Evolutionary conservation across 2,888 invertebrate species (phyloP).

Genomic region (Abrostola triplasia): DNA sequence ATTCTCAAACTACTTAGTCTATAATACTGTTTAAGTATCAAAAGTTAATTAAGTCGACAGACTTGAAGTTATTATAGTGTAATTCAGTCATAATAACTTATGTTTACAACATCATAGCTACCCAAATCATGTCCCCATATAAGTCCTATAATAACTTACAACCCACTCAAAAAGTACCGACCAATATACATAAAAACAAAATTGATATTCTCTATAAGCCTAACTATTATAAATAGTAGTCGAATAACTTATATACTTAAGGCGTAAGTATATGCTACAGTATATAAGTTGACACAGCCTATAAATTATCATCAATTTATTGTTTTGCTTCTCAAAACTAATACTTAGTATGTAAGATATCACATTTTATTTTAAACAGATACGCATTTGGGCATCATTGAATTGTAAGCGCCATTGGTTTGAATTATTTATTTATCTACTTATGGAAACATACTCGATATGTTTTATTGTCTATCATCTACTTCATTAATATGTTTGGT

Average conservation of each 20-base stretch:
- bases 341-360: not conserved
- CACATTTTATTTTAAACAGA: not conserved
- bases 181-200: not conserved
- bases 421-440: too few relatives aligned
- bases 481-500: too few relatives aligned
- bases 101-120: not conserved
- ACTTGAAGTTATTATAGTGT: too few relatives aligned
- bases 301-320: conserved; percentile 42
- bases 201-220: not conserved
- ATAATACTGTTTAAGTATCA: too few relatives aligned
- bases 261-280: conserved; percentile 5
- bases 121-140: not conserved
- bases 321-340: conserved; percentile 4
- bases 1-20: too few relatives aligned
- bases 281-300: conserved; percentile 6
- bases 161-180: not conserved
- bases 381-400: not conserved
- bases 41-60: too few relatives aligned
- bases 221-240: not conserved
- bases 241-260: not conserved
- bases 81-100: too few relatives aligned
- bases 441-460: too few relatives aligned
- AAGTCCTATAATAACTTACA: not conserved
- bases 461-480: too few relatives aligned
- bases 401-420: not conserved